Evolutionary conservation across 1,140 invertebrate species (phyloP).

Genomic region (Wiebesia pumilae): DNA sequence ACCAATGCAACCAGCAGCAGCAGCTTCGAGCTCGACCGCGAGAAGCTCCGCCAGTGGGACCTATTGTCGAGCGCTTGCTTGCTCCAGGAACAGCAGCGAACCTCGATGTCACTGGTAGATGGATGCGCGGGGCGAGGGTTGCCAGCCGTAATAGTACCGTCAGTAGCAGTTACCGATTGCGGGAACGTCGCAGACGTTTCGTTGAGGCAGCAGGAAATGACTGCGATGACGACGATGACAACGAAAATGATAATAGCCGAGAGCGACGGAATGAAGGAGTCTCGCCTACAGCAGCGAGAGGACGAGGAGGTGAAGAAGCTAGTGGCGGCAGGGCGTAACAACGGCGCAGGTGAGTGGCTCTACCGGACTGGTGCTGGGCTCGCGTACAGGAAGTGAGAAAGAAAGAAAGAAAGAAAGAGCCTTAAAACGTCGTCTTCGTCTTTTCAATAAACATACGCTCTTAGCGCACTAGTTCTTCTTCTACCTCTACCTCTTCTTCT

Average conservation of each 20-base stretch:
- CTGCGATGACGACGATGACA: slow-evolving; percentile 36
- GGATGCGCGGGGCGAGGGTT: slow-evolving; percentile 67
- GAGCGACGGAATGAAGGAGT: slow-evolving; percentile 37
- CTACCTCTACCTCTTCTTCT: slow-evolving; percentile 36
- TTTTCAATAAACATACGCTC: slow-evolving; percentile 36
- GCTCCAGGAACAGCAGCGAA: slow-evolving; percentile 72
- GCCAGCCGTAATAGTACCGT: slow-evolving; percentile 56
- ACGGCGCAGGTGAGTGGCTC: slow-evolving; percentile 70
- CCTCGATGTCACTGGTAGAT: slow-evolving; percentile 66
- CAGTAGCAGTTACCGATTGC: slow-evolving; percentile 50
- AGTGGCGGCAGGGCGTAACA: slow-evolving; percentile 62
- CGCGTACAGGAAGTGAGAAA: slow-evolving; percentile 64
- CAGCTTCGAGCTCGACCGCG: slow-evolving; percentile 85
- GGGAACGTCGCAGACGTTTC: slow-evolving; percentile 51
- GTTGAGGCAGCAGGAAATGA: slow-evolving; percentile 24
- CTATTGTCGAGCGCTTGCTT: slow-evolving; percentile 86
- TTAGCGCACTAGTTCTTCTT: slow-evolving; percentile 15
- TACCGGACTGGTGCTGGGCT: slow-evolving; percentile 65
- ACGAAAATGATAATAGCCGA: slow-evolving; percentile 17
- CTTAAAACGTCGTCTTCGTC: slow-evolving; percentile 22
- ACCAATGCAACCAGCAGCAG: slow-evolving; percentile 55
- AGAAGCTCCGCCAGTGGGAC: slow-evolving; percentile 90
- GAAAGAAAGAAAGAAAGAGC: background rate
- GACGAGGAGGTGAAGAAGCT: slow-evolving; percentile 56
- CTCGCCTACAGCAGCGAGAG: slow-evolving; percentile 44